Evolutionary conservation across 2,888 invertebrate species (phyloP), one percentile per base, ranked within the genome.

Genomic region (Drosophila formosana): DNA sequence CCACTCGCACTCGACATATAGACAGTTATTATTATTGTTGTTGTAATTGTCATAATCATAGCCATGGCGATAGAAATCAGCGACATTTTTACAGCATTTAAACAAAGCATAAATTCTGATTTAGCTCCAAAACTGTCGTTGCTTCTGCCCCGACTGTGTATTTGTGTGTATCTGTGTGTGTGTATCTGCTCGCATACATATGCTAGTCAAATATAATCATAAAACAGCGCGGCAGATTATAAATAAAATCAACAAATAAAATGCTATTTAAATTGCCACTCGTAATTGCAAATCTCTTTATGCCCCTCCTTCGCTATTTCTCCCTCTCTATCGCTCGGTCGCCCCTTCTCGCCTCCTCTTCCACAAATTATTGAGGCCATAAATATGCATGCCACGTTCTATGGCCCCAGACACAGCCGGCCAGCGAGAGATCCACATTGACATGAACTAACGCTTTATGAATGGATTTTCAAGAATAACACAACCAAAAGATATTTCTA

Each of bases 81-180:
- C 82, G 81, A 82, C 89, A 84, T 89, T 89, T 90, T 90, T 90
- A 89, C 87, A 90, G 90, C 83, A 83, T 89, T 90, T 90, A 89
- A 90, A 88, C 89, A 89, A 89, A 82, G 81, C 84, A 78, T 90
- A 87, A 90, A 89, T 90, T 83, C 82, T 84, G 83, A 84, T 84
- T 84, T 88, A 88, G 83, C 71, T 86, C 62, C 78, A 82, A 82
- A 83, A 77, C 80, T 80, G 83, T 88, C 88, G 75, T 62, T 53
- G 67, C 58, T 77, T 73, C 62, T 75, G 61, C 50, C 11, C 18
- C 8, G 8, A 1, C 25, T 57, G 8, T 28, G 4, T n/a, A 8
- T 63, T 13, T 49, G 7, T 25, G 23, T 49, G 11, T 28, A 32
- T 18, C 9, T 51, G 25, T 63, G 43, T 64, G 7, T 55, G 4